Evolutionary conservation across 2,797 vertebrate species (phyloP), one percentile per base, ranked within the genome.

Genomic region (Natrix natrix): DNA sequence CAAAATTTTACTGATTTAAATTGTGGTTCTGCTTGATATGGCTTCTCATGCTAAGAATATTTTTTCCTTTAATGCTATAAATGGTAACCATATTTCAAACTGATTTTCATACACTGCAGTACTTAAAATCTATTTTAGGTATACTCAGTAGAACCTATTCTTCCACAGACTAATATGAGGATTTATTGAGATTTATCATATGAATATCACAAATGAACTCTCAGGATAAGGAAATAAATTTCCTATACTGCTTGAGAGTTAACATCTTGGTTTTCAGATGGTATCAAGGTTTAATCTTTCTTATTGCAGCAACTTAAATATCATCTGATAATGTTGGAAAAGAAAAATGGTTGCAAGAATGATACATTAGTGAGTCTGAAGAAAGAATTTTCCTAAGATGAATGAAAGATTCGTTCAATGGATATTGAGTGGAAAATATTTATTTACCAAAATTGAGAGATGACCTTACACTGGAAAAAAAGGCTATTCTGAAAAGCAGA

Each of bases 201-300:
- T 87, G 90, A 95, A 94, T 94, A 95, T 96, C 94, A 95, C 32
- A 13, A 94, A 95, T 94, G 96, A 96, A 94, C 32, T 83, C 87
- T 63, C 37, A 1, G 92, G 91, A 55, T 95, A 96, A 92, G 95
- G 96, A 96, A 89, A 96, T 95, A 94, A 94, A 90, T 96, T 94
- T 92, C 32, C 95, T 96, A 92, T 95, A 57, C 66, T 88, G 2
- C 87, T 91, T 93, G 94, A 96, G 94, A 93, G 94, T 96, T 95
- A 94, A 93, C 94, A 90, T 95, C 93, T 92, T 94, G 95, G 92
- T 94, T 95, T 96, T 97, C 96, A 95, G 93, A 95, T 94, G 93
- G 93, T 95, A 91, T 92, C 12, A 94, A 94, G 90, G 91, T 95
- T 96, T 95, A 97, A 96, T 97, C 93, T 95, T 93, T 95, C 92